These are phyloP conservation scores for Drosophila aff. DNA, from an alignment of 1,140 invertebrate genomes.

Conservation along the genomic window DNA sequence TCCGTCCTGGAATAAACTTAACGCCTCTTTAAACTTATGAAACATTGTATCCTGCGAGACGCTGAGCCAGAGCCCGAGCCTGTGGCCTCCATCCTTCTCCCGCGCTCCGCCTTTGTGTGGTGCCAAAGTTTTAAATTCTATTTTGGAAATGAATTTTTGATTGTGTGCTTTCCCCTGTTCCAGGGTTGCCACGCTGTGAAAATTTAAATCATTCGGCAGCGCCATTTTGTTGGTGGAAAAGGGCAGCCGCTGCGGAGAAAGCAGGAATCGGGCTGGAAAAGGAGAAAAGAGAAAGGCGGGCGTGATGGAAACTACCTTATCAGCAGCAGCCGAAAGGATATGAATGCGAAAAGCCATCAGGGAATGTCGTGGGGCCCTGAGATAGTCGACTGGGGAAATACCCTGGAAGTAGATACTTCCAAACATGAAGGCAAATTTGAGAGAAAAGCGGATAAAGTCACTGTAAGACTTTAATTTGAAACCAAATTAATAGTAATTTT, in stretches of 20 bases:
- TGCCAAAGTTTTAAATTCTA: slow-evolving; percentile 50
- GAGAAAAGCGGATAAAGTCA: not conserved
- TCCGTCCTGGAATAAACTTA: slow-evolving; percentile 64
- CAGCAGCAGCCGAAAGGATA: slow-evolving; percentile 44
- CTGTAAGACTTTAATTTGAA: not conserved
- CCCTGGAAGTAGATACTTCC: not conserved
- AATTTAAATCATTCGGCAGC: slow-evolving; percentile 52
- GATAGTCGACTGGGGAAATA: not conserved
- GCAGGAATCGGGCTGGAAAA: slow-evolving; percentile 15
- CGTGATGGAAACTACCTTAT: slow-evolving; percentile 46
- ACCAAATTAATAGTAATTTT: not conserved
- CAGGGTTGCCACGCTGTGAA: slow-evolving; percentile 21
- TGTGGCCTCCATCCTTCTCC: not conserved
- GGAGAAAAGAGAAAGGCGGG: slow-evolving; percentile 10
- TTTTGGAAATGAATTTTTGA: slow-evolving; percentile 54
- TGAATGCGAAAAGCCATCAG: slow-evolving; percentile 45
- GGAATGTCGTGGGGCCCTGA: not conserved
- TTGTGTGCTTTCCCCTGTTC: slow-evolving; percentile 16
- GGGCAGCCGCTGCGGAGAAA: not conserved
- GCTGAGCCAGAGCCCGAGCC: slow-evolving; percentile 7
- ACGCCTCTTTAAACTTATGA: slow-evolving; percentile 79
- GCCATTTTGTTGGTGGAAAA: slow-evolving; percentile 4
- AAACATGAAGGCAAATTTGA: not conserved
- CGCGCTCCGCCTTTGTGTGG: slow-evolving; percentile 2
- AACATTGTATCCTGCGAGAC: slow-evolving; percentile 68